Percentiles rank a stretch among this genome's conserved stretches.
These are phyloP conservation scores for Phlogophora meticulosa DNA, from an alignment of 2,888 invertebrate species.

Conservation along the genomic window DNA sequence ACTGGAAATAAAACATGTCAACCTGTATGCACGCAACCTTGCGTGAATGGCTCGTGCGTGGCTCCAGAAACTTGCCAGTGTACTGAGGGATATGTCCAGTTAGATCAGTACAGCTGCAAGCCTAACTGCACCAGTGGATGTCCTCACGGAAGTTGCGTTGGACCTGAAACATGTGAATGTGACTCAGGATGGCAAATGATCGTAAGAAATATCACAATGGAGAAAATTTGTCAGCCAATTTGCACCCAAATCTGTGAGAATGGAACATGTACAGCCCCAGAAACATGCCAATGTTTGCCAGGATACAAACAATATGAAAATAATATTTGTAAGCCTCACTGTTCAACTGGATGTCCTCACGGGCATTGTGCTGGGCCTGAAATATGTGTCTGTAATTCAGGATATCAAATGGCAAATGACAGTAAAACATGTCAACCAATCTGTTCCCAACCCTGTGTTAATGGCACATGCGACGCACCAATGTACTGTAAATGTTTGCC, in stretches of 20 bases:
- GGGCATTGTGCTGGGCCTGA: conserved; percentile 47
- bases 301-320: conserved; percentile 8
- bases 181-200: conserved; percentile 33
- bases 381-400: conserved; percentile 36
- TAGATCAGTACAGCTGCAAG: conserved; percentile 17
- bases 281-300: conserved; percentile 11
- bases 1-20: conserved; percentile 8
- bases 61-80: conserved; percentile 50
- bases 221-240: conserved; percentile 28
- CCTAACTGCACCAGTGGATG: conserved; percentile 42
- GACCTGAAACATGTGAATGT: conserved; percentile 42
- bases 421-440: conserved; percentile 28
- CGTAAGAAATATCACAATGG: neutral
- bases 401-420: conserved; percentile 6
- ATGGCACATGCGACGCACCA: conserved; percentile 30
- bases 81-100: conserved; percentile 20
- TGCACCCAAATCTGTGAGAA: conserved; percentile 32
- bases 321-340: conserved; percentile 38
- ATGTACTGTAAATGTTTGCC: conserved; percentile 16
- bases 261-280: conserved; percentile 25
- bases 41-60: conserved; percentile 33
- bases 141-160: conserved; percentile 35
- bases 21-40: conserved; percentile 35
- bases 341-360: conserved; percentile 35
- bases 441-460: conserved; percentile 23